Percentiles rank a stretch among this genome's conserved stretches.
These are phyloP conservation scores for Ariopsis seemanni DNA, from an alignment of 2,113 vertebrate species.

Conservation along the genomic window DNA sequence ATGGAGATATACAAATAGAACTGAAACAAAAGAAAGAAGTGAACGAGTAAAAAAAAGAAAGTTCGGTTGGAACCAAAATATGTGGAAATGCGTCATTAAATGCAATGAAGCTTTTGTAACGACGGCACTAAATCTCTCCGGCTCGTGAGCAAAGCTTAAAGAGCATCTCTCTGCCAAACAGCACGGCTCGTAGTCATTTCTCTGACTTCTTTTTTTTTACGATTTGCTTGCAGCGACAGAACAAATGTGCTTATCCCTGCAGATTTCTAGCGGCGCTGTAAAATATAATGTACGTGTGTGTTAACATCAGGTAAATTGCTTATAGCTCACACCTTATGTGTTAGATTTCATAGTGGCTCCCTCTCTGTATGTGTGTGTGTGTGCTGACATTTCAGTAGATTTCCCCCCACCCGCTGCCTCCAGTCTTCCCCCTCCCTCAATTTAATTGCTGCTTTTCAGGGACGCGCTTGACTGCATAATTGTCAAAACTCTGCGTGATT, in stretches of 20 bases:
- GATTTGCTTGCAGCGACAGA: constrained; percentile 39
- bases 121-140: constrained; percentile 37
- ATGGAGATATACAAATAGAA: not conserved
- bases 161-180: constrained; percentile 32
- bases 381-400: constrained; percentile 56
- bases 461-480: constrained; percentile 56
- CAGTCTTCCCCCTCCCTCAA: constrained; percentile 51
- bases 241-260: constrained; percentile 49
- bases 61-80: not conserved
- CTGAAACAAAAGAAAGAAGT: constrained; percentile 14
- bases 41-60: not conserved
- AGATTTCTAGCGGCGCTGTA: constrained; percentile 40
- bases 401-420: constrained; percentile 40
- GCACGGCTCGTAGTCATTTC: not conserved
- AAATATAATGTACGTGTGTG: constrained; percentile 44
- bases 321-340: constrained; percentile 49
- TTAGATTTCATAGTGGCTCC: constrained; percentile 41
- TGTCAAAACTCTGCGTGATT: constrained; percentile 59
- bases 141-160: constrained; percentile 38
- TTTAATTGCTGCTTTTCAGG: constrained; percentile 79
- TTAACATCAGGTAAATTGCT: constrained; percentile 56
- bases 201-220: constrained; percentile 35
- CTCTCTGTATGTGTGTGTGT: constrained; percentile 49
- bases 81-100: constrained; percentile 34
- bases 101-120: constrained; percentile 35